Evolutionary conservation across 30 jellyfish, hydroid and myxozoan species (phyloP).

Genomic region (Calvadosia cruxmelitensis): DNA sequence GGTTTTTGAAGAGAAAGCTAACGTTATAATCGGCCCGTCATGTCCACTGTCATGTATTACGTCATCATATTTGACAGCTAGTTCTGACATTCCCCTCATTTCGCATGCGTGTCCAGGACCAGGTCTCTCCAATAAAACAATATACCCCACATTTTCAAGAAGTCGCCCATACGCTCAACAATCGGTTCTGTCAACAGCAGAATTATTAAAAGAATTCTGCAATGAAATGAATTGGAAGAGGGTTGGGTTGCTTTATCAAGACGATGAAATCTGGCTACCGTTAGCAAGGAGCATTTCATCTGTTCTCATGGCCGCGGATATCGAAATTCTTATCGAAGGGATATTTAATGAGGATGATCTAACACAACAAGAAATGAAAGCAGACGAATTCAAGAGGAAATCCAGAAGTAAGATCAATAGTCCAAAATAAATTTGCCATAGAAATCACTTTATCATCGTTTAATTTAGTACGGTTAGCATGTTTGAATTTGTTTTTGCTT

Average conservation of each 20-base stretch:
- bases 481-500: no score
- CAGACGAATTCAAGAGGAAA: not conserved
- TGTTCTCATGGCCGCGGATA: slow-evolving; percentile 6
- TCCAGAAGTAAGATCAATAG: not conserved
- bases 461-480: no score
- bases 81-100: slow-evolving; percentile 26
- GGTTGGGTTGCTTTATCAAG: slow-evolving; percentile 40
- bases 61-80: slow-evolving; percentile 43
- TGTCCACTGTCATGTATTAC: slow-evolving; percentile 50
- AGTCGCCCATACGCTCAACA: slow-evolving; percentile 64
- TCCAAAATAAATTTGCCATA: no score
- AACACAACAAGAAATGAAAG: slow-evolving; percentile 13
- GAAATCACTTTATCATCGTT: no score
- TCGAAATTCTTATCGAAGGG: slow-evolving; percentile 9
- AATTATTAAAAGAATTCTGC: slow-evolving; percentile 21
- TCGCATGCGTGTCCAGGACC: slow-evolving; percentile 48
- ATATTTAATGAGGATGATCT: slow-evolving; percentile 10
- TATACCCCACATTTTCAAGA: slow-evolving; percentile 65
- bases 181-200: slow-evolving; percentile 24
- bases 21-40: slow-evolving; percentile 67
- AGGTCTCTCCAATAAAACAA: slow-evolving; percentile 25
- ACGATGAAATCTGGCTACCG: slow-evolving; percentile 33
- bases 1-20: slow-evolving; percentile 9
- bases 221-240: slow-evolving; percentile 47
- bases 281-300: slow-evolving; percentile 14